phyloP scores from a whole-genome alignment of 2,888 invertebrate species.

The Boloria euphrosyne region DNA sequence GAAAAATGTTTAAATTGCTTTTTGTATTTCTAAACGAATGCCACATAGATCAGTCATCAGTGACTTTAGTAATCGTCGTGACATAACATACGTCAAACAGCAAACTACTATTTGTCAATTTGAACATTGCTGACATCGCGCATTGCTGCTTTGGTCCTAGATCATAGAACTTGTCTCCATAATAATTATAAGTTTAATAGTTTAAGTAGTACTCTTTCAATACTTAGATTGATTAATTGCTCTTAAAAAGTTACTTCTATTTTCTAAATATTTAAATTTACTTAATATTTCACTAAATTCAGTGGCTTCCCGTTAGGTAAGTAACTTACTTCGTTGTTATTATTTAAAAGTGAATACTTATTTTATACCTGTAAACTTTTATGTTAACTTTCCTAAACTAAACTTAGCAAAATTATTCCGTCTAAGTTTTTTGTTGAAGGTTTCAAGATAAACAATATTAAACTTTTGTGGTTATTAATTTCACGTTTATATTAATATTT shows the following conservation, averaged over 20 bases:
- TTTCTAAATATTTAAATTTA: not conserved
- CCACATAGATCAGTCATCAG: slow-evolving; percentile 35
- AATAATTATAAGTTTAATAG: not conserved
- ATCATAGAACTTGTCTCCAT: not conserved
- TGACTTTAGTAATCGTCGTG: slow-evolving; percentile 32
- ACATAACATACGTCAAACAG: slow-evolving; percentile 19
- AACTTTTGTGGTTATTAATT: no score
- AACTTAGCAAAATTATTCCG: no score
- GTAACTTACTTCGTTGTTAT: slow-evolving; percentile 8
- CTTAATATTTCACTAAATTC: not conserved
- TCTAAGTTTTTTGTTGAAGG: no score
- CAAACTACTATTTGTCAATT: slow-evolving; percentile 19
- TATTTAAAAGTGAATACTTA: not conserved
- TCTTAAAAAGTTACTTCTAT: slow-evolving; percentile 4
- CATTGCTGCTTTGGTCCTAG: not conserved
- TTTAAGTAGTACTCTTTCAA: not conserved
- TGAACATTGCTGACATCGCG: not conserved
- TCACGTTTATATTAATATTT: no score
- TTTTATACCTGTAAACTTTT: no score
- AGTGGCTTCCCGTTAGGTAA: slow-evolving; percentile 8
- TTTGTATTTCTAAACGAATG: slow-evolving; percentile 32
- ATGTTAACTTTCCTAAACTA: no score
- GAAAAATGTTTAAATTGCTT: not conserved
- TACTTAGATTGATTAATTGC: not conserved
- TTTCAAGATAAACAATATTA: no score